Base-by-base conservation (phyloP, 2,888 invertebrate species). In the Isoperla grammatica region DNA sequence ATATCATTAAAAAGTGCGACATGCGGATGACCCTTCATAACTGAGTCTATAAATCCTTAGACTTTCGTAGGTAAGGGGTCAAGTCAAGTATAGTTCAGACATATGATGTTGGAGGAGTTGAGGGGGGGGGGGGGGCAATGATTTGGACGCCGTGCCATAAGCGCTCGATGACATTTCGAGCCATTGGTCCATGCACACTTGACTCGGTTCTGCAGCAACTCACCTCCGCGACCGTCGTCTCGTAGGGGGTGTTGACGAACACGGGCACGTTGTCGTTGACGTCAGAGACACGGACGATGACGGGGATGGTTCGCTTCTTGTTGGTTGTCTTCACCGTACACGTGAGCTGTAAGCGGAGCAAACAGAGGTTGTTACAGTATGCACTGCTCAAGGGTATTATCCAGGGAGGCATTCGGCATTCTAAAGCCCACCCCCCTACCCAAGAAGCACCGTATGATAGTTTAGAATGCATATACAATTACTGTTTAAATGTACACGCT, bases 201-300 rank as follows among this genome's bases (percentile, higher is more conserved):
- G n/a, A n/a, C n/a, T n/a, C n/a, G n/a, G 29, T 29, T 4, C 29
- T 29, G 29, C 29, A 29, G 5, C 29, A n/a, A 73, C 78, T 81
- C 78, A 93, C 92, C 86, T 94, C 93, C 29, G 92, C 86, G 66
- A 93, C 87, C 63, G 82, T 86, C 60, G 89, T 84, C 75, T 88
- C 86, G 73, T 93, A 93, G 49, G 92, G 90, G 61, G 86, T 86
- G 71, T 87, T 88, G 71, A 88, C 80, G 76, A 94, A 93, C 70
- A 85, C 80, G 23, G 93, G 93, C 56, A 87, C 84, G 75, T 94
- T 94, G 76, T 94, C 93, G 72, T 94, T 93, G 72, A 93, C 85
- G 76, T 94, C 93, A 39, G 90, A 90, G 68, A 93, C 88, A 75
- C 93, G 81, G 66, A 92, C 91, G 72, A 93, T 91, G 68, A 93